phyloP scores from a whole-genome alignment of 2,888 invertebrate genomes.

The Hydrotaea cyrtoneurina region DNA sequence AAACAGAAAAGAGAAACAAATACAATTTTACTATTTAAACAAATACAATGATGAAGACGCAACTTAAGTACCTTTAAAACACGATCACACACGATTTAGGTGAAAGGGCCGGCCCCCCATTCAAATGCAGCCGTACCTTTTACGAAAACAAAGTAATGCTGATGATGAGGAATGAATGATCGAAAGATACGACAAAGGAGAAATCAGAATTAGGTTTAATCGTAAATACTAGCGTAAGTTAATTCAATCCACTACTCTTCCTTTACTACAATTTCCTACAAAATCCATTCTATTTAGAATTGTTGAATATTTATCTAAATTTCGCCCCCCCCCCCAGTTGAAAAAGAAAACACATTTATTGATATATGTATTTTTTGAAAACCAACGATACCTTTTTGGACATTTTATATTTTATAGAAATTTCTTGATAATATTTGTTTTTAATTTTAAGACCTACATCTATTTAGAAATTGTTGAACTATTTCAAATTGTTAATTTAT shows the following conservation, averaged over 20 bases:
- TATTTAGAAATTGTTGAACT: conserved; percentile 37
- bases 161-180: not conserved
- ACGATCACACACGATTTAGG: not conserved
- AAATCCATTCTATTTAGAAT: not conserved
- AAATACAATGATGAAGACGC: conserved; percentile 70
- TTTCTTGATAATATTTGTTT: not conserved
- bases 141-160: too few species aligned
- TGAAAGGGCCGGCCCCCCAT: not conserved
- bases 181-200: conserved; percentile 1
- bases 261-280: not conserved
- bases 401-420: too few species aligned
- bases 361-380: too few species aligned
- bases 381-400: not conserved
- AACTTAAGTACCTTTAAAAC: conserved; percentile 75
- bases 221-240: conserved; percentile 5
- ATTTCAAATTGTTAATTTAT: conserved; percentile 41
- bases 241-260: conserved; percentile 4
- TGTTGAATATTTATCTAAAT: not conserved
- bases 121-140: not conserved
- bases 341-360: not conserved
- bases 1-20: conserved; percentile 10
- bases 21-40: conserved; percentile 26
- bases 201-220: not conserved
- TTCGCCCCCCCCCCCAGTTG: not conserved
- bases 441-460: not conserved